Evolutionary conservation across 2,888 invertebrate genomes (phyloP).

Genomic region (Unio pictorum): DNA sequence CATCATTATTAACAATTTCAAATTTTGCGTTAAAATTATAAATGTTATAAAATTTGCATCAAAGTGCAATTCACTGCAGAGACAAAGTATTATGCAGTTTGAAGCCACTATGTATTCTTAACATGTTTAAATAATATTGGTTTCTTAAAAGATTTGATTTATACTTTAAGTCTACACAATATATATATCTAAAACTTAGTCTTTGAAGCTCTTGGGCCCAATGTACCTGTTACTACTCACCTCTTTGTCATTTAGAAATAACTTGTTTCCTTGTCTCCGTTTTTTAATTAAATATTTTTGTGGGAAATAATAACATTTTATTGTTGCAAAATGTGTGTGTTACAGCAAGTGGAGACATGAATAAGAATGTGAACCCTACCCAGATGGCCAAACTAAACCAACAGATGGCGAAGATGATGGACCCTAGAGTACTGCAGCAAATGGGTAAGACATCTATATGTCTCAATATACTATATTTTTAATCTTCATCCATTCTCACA

Average conservation of each 20-base stretch:
- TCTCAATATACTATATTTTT: no score
- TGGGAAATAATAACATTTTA: not conserved
- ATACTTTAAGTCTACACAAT: no score
- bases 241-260: not conserved
- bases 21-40: no score
- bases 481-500: not conserved
- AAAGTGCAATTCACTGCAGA: no score
- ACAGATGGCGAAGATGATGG: constrained; percentile 99
- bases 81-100: no score
- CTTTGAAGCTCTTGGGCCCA: no score
- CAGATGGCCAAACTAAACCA: constrained; percentile 99
- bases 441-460: constrained; percentile 76
- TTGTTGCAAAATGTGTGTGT: constrained; percentile 15
- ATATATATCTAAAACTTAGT: no score
- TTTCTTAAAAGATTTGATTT: no score
- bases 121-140: no score
- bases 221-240: not conserved
- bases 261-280: not conserved
- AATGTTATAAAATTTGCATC: no score
- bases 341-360: constrained; percentile 90
- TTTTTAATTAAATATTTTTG: not conserved
- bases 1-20: no score
- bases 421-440: constrained; percentile 96
- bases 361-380: constrained; percentile 97
- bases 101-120: no score